Conservation (phyloP, 2,113 vertebrate genomes). For the Chinchilla lanigera region DNA sequence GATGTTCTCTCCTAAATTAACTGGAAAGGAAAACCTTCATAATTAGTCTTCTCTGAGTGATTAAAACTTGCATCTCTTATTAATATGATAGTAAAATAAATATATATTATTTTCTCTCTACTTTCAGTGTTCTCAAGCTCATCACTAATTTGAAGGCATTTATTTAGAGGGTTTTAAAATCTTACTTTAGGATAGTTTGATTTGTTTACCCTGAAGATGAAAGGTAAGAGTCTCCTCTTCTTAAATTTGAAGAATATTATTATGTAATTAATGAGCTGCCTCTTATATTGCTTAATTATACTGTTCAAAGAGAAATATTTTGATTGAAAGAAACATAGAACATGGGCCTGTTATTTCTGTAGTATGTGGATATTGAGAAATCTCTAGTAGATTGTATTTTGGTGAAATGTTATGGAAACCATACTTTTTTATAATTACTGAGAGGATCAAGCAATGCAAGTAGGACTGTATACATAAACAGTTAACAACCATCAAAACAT, state of each 20-base stretch:
- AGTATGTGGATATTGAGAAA: background rate
- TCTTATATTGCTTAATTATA: background rate
- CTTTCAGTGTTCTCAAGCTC: background rate
- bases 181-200: background rate
- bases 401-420: background rate
- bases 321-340: slow-evolving; percentile 25
- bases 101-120: background rate
- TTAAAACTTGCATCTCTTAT: background rate
- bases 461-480: background rate
- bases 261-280: background rate
- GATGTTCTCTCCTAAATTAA: background rate
- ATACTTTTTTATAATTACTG: background rate
- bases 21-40: background rate
- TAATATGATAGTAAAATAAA: background rate
- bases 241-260: background rate
- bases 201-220: background rate
- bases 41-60: background rate
- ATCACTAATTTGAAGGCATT: background rate
- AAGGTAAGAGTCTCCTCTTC: background rate
- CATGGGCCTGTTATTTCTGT: background rate
- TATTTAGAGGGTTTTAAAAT: background rate
- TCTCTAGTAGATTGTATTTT: background rate
- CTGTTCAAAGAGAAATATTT: background rate
- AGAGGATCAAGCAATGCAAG: background rate
- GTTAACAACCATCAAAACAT: background rate